Percentiles rank a stretch among this genome's conserved stretches.
Evolutionary conservation across 2,888 invertebrate species (phyloP).

Genomic region (Seladonia tumulorum): DNA sequence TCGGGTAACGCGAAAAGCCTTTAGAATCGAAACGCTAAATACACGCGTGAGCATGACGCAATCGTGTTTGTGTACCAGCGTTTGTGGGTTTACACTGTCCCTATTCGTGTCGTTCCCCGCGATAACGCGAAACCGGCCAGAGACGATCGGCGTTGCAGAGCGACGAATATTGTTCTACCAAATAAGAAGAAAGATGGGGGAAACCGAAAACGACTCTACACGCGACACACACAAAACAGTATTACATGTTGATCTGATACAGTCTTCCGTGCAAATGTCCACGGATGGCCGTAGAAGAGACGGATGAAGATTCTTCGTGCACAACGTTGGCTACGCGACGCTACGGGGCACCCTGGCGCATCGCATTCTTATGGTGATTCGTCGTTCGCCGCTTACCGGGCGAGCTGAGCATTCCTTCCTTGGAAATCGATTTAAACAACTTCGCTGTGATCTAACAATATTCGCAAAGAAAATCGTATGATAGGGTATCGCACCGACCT

Average conservation of each 20-base stretch:
- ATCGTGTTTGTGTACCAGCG: no score
- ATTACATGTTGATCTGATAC: slow-evolving; percentile 59
- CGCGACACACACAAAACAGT: slow-evolving; percentile 49
- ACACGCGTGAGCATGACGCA: no score
- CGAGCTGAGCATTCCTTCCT: slow-evolving; percentile 32
- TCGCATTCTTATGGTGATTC: neutral
- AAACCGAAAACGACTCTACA: slow-evolving; percentile 9
- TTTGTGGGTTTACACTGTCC: neutral
- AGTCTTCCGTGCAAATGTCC: slow-evolving; percentile 11
- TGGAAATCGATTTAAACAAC: slow-evolving; percentile 40
- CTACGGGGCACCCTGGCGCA: neutral
- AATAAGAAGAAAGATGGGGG: neutral
- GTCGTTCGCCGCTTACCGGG: slow-evolving; percentile 16
- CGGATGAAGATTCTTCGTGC: slow-evolving; percentile 31
- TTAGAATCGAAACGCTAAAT: neutral
- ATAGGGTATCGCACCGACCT: slow-evolving; percentile 10
- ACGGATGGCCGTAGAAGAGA: slow-evolving; percentile 40
- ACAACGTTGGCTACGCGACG: slow-evolving; percentile 9
- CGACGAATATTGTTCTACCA: neutral
- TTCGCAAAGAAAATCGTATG: slow-evolving; percentile 21
- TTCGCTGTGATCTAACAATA: slow-evolving; percentile 50
- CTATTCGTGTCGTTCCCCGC: neutral
- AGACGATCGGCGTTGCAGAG: neutral
- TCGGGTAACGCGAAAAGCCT: neutral
- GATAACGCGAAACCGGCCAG: neutral